A percentile compares a stretch with the other conserved stretches of the same genome.
phyloP scores from a whole-genome alignment of 2,113 vertebrate genomes.

The Brachypodius melanocephalos region DNA sequence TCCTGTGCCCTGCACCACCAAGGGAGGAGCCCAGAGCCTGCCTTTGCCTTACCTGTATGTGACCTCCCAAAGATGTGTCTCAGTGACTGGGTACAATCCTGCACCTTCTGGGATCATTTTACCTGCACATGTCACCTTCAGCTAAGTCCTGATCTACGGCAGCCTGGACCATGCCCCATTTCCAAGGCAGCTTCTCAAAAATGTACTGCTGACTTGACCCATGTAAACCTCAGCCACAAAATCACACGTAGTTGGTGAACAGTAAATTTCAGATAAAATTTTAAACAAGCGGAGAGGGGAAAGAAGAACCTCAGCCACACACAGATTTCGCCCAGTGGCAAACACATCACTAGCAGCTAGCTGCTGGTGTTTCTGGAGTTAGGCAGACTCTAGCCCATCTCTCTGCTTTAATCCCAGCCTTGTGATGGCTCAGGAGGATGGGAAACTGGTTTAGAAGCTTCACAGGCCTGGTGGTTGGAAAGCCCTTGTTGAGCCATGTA shows the following conservation, averaged over 20 bases:
- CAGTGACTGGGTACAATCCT: not conserved
- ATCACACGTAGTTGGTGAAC: rapidly evolving
- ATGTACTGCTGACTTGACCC: rapidly evolving
- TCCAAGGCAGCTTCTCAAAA: not conserved
- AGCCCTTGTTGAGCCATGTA: not conserved
- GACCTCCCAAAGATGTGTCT: not conserved
- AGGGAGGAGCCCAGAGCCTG: not conserved
- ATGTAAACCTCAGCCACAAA: not conserved
- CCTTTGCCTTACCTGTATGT: not conserved
- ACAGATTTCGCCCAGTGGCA: not conserved
- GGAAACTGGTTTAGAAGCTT: not conserved
- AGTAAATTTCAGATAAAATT: not conserved
- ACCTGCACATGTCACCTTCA: not conserved
- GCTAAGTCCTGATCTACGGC: not conserved
- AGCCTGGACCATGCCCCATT: not conserved
- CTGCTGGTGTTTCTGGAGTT: not conserved
- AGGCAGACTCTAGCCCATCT: not conserved
- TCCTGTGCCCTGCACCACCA: not conserved
- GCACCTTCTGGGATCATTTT: not conserved
- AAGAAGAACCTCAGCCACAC: not conserved
- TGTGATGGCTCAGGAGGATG: not conserved
- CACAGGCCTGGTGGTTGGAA: not conserved
- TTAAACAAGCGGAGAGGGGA: not conserved
- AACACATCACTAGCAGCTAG: not conserved
- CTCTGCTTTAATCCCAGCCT: not conserved